phyloP scores from a whole-genome alignment of 2,888 invertebrate species.

The Esperia sulphurella region DNA sequence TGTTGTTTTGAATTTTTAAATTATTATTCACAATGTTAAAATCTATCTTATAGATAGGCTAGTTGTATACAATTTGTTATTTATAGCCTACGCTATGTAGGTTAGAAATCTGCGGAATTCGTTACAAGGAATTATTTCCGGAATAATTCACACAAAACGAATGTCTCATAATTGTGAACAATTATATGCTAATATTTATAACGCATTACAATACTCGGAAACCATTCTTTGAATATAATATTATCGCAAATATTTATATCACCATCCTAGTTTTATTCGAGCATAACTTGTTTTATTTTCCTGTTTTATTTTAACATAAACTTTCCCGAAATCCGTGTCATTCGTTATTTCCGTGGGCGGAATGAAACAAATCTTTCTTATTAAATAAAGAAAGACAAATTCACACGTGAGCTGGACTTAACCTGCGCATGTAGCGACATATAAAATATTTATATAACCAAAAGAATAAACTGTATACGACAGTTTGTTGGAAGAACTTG shows the following conservation, averaged over 20 bases:
- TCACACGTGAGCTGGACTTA: no score
- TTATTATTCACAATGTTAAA: conserved; percentile 28
- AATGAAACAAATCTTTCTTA: no score
- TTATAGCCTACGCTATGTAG: conserved; percentile 29
- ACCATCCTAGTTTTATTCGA: no score
- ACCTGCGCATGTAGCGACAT: no score
- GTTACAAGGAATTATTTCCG: conserved; percentile 65
- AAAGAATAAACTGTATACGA: no score
- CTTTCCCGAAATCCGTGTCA: no score
- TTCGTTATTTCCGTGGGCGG: no score
- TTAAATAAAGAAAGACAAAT: no score
- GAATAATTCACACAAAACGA: conserved; percentile 64
- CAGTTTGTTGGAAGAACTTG: no score
- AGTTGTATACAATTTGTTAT: conserved; percentile 28
- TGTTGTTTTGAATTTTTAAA: conserved; percentile 21
- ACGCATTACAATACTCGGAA: conserved; percentile 37
- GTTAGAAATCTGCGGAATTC: conserved; percentile 35
- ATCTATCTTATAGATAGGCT: conserved; percentile 70
- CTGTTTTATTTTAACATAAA: no score
- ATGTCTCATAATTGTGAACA: conserved; percentile 26
- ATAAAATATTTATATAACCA: no score
- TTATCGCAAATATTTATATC: conserved; percentile 8
- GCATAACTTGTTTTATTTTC: no score
- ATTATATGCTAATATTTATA: conserved; percentile 67
- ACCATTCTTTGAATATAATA: conserved; percentile 10